Conservation (phyloP, 2,888 invertebrate genomes). For the Dasysyrphus albostriatus region DNA sequence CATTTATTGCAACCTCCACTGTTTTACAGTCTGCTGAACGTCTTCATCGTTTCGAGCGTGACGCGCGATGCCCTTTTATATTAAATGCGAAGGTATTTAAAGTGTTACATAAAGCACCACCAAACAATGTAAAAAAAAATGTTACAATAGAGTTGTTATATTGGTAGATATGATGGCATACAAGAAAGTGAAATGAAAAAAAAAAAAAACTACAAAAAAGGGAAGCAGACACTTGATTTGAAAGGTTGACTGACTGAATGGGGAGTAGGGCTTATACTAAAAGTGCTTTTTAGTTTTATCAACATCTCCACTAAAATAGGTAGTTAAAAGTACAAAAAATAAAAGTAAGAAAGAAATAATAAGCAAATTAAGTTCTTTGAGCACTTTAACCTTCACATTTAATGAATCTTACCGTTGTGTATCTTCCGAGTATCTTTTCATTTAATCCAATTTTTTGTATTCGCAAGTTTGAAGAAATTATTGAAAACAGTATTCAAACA, state of each 20-base stretch:
- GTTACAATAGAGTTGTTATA: slow-evolving; percentile 30
- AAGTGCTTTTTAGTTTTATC: neutral
- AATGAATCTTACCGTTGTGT: slow-evolving; percentile 65
- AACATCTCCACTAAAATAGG: neutral
- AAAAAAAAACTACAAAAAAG: slow-evolving; percentile 69
- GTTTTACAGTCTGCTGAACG: slow-evolving; percentile 38
- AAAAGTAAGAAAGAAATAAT: neutral
- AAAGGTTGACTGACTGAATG: slow-evolving; percentile 58
- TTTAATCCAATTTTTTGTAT: slow-evolving; percentile 64
- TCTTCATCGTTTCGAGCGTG: slow-evolving; percentile 54
- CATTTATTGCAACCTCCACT: slow-evolving; percentile 44
- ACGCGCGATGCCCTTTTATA: slow-evolving; percentile 62
- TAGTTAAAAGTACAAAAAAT: neutral
- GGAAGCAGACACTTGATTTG: slow-evolving; percentile 70
- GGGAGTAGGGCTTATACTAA: slow-evolving; percentile 3
- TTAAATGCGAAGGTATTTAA: slow-evolving; percentile 46
- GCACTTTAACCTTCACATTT: neutral
- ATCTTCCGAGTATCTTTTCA: slow-evolving; percentile 73
- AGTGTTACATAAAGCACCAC: slow-evolving; percentile 70
- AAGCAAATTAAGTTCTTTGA: slow-evolving; percentile 6
- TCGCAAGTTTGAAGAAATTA: slow-evolving; percentile 49
- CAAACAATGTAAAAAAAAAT: slow-evolving; percentile 28
- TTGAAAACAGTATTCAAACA: slow-evolving; percentile 38
- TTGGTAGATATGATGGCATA: slow-evolving; percentile 21
- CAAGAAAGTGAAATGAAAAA: slow-evolving; percentile 65